Percentiles rank a stretch among this genome's conserved stretches.
These are phyloP conservation scores for Ceratosolen fusciceps DNA, from an alignment of 1,140 invertebrate species.

Conservation along the genomic window DNA sequence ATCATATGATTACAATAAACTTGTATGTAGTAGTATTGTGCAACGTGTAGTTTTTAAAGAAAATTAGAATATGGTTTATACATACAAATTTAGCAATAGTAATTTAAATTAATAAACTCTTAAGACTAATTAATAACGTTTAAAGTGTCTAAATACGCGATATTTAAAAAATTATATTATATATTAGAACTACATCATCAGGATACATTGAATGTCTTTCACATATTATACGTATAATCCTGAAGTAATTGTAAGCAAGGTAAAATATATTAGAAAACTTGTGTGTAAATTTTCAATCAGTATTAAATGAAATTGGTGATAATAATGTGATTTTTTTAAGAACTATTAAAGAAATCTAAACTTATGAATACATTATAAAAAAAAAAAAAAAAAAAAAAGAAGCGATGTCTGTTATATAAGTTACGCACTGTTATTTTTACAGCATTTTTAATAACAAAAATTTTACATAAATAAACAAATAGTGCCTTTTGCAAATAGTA, in stretches of 20 bases:
- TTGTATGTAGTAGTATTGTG: neutral
- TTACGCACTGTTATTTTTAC: conserved; percentile 32
- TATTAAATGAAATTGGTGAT: conserved; percentile 45
- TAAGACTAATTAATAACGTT: neutral
- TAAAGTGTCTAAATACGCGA: neutral
- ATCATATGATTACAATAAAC: neutral
- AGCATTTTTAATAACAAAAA: conserved; percentile 30
- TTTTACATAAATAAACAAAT: conserved; percentile 34
- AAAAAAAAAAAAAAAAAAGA: conserved; percentile 1
- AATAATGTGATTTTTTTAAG: conserved; percentile 15
- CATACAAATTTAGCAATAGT: neutral
- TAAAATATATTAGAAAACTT: conserved; percentile 9
- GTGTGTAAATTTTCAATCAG: conserved; percentile 34
- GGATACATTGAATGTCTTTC: conserved; percentile 24
- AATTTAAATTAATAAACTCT: conserved; percentile 18
- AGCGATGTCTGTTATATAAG: neutral
- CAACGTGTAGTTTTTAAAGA: neutral
- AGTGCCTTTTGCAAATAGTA: conserved; percentile 40
- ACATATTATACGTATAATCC: neutral
- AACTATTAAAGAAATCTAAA: conserved; percentile 12
- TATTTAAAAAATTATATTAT: neutral
- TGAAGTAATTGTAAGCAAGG: conserved; percentile 15
- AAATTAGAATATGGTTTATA: neutral
- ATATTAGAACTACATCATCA: conserved; percentile 8
- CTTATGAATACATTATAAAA: conserved; percentile 19